These are phyloP conservation scores for Pedetes capensis DNA, from an alignment of 2,113 vertebrate genomes.

Conservation along the genomic window DNA sequence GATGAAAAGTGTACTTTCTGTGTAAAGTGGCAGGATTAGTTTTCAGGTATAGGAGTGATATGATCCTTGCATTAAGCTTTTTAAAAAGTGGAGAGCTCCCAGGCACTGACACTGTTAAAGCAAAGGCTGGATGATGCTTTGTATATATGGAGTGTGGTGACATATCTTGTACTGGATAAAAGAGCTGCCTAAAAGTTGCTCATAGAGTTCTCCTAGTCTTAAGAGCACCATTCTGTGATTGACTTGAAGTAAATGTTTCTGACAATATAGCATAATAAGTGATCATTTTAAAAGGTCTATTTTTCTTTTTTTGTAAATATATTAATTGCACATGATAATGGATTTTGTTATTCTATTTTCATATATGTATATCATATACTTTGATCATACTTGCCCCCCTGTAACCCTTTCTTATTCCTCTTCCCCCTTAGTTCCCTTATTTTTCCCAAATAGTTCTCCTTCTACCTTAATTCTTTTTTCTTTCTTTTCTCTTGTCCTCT, in stretches of 20 bases:
- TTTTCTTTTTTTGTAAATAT: not conserved
- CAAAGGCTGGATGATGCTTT: not conserved
- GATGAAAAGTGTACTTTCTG: not conserved
- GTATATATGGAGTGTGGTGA: not conserved
- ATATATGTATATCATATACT: no score
- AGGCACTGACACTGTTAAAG: not conserved
- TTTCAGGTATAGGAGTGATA: not conserved
- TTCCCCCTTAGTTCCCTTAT: no score
- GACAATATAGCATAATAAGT: not conserved
- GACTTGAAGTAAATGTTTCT: not conserved
- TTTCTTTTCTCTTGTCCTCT: no score
- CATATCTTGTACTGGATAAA: not conserved
- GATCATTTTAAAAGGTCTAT: conserved; percentile 17
- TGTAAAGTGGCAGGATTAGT: not conserved
- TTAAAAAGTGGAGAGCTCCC: not conserved
- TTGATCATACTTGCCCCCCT: no score
- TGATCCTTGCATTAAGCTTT: not conserved
- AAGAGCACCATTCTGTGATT: not conserved
- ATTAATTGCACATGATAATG: no score
- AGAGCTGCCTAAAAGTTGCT: not conserved
- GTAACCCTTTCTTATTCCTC: no score
- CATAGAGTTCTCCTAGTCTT: not conserved
- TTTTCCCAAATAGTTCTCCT: no score
- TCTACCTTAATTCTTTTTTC: no score
- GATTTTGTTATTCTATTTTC: no score